Evolutionary conservation across 1,140 invertebrate species (phyloP).

Genomic region (Planococcus citri): DNA sequence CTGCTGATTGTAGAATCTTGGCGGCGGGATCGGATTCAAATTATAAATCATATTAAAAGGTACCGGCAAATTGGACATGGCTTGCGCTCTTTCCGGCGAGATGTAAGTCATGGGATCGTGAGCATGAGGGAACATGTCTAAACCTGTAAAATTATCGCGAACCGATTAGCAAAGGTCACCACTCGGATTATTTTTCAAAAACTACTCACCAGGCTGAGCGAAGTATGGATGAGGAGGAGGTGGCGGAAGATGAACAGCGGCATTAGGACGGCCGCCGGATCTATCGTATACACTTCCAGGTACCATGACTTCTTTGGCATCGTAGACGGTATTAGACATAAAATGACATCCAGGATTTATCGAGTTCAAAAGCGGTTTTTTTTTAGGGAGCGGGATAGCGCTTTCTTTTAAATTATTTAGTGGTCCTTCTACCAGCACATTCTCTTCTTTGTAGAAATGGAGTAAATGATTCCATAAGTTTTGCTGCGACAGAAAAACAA

Average conservation of each 20-base stretch:
- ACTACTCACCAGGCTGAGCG: not conserved
- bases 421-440: conserved; percentile 94
- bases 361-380: conserved; percentile 85
- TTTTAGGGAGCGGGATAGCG: conserved; percentile 92
- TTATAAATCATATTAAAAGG: conserved; percentile 93
- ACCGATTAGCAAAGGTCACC: too few species aligned
- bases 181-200: too few species aligned
- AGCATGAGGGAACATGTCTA: conserved; percentile 49
- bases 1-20: conserved; percentile 67
- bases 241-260: conserved; percentile 31
- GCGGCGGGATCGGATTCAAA: conserved; percentile 78
- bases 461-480: conserved; percentile 97
- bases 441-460: conserved; percentile 95
- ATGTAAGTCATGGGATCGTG: conserved; percentile 92
- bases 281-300: conserved; percentile 71
- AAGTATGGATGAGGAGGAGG: conserved; percentile 8
- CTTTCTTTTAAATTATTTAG: conserved; percentile 95
- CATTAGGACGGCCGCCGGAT: conserved; percentile 28
- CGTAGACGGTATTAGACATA: conserved; percentile 91
- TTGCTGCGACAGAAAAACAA: conserved; percentile 44
- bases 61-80: conserved; percentile 67
- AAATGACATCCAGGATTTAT: conserved; percentile 93
- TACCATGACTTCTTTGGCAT: conserved; percentile 77
- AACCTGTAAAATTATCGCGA: conserved; percentile 21
- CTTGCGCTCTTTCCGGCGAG: conserved; percentile 68